Conservation (phyloP, 2,113 vertebrate species). For the Sphaerodactylus townsendi region DNA sequence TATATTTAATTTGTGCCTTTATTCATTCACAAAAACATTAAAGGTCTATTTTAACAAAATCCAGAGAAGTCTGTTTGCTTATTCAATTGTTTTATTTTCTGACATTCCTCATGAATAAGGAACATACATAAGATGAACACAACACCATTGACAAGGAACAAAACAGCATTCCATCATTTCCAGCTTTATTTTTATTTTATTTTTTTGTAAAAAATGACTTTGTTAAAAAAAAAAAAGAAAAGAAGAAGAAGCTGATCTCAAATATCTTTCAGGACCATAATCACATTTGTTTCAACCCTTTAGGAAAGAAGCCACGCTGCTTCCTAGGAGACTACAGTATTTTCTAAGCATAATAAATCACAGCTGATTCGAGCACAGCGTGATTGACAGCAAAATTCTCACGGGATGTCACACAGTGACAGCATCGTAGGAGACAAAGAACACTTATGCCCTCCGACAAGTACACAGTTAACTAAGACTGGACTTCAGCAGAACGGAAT, state of each 20-base stretch:
- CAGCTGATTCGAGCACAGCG: conserved; percentile 76
- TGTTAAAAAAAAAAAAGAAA: conserved; percentile 70
- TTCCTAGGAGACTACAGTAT: conserved; percentile 71
- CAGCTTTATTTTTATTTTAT: conserved; percentile 74
- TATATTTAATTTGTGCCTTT: conserved; percentile 16
- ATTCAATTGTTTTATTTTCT: conserved; percentile 77
- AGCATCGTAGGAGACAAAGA: conserved; percentile 80
- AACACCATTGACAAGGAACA: conserved; percentile 77
- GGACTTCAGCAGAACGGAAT: conserved; percentile 72
- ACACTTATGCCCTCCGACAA: conserved; percentile 74
- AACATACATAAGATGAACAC: conserved; percentile 81
- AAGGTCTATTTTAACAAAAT: conserved; percentile 37
- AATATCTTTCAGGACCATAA: conserved; percentile 76
- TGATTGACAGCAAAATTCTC: conserved; percentile 75
- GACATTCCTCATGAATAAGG: conserved; percentile 75
- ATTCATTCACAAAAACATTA: not conserved
- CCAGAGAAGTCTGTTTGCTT: conserved; percentile 35
- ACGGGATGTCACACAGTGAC: conserved; percentile 94
- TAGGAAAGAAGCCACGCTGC: conserved; percentile 70
- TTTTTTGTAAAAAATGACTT: conserved; percentile 67
- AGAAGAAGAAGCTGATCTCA: conserved; percentile 63
- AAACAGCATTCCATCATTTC: conserved; percentile 76
- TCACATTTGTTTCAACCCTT: conserved; percentile 75
- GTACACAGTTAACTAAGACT: conserved; percentile 65
- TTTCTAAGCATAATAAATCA: conserved; percentile 82